These are phyloP conservation scores for Adoxophyes honmai DNA, from an alignment of 1,140 invertebrate species.

Conservation along the genomic window DNA sequence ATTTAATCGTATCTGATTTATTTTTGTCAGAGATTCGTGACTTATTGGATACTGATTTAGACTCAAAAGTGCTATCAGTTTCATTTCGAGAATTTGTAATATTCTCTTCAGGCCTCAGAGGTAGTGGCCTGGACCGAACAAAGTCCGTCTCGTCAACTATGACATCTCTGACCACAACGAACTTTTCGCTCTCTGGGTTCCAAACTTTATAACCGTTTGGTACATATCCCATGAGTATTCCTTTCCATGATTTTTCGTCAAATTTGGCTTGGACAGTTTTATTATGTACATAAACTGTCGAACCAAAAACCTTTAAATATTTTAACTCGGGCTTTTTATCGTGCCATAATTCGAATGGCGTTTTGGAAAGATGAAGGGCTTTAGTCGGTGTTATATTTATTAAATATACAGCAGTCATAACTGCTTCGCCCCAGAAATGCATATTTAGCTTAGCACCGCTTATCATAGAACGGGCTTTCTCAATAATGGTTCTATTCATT, in stretches of 20 bases:
- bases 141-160: slow-evolving; percentile 47
- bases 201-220: slow-evolving; percentile 52
- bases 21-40: slow-evolving; percentile 16
- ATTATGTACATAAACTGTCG: slow-evolving; percentile 15
- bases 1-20: slow-evolving; percentile 30
- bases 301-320: slow-evolving; percentile 36
- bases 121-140: slow-evolving; percentile 32
- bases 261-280: slow-evolving; percentile 43
- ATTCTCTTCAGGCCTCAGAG: slow-evolving; percentile 22
- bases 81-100: slow-evolving; percentile 21
- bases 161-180: slow-evolving; percentile 44
- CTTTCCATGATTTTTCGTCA: slow-evolving; percentile 44
- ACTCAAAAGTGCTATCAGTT: slow-evolving; percentile 16
- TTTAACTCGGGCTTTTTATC: slow-evolving; percentile 28
- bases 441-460: slow-evolving; percentile 1
- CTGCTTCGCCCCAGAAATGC: slow-evolving; percentile 2
- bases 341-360: slow-evolving; percentile 38
- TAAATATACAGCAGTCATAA: background rate
- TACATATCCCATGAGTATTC: slow-evolving; percentile 48
- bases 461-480: slow-evolving; percentile 23
- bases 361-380: slow-evolving; percentile 23
- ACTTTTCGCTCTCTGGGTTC: slow-evolving; percentile 34
- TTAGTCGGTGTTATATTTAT: slow-evolving; percentile 16
- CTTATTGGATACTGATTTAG: slow-evolving; percentile 22
- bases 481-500: slow-evolving; percentile 23